Percentiles rank a stretch among this genome's conserved stretches.
Evolutionary conservation across 2,888 invertebrate genomes (phyloP).

Genomic region (Scrobipalpa costella): DNA sequence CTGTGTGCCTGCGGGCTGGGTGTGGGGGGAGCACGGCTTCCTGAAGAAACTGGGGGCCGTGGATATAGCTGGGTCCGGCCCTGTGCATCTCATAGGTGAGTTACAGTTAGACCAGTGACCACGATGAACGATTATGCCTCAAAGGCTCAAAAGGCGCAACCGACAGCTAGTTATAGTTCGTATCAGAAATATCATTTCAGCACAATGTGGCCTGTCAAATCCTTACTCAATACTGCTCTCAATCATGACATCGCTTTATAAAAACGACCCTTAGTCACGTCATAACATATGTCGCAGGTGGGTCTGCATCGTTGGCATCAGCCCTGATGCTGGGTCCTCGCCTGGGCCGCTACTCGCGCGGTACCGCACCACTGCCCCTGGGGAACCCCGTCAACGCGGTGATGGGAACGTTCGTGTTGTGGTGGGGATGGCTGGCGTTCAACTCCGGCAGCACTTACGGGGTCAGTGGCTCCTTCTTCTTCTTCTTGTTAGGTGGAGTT

Average conservation of each 20-base stretch:
- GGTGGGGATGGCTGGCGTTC: constrained; percentile 99
- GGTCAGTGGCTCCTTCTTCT: constrained; percentile 60
- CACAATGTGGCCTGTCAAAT: too few relatives aligned
- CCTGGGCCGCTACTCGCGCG: constrained; percentile 90
- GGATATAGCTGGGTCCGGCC: constrained; percentile 95
- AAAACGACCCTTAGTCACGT: too few relatives aligned
- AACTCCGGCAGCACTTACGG: constrained; percentile 95
- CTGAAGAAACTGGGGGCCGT: constrained; percentile 91
- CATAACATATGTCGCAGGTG: too few relatives aligned
- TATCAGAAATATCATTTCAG: too few relatives aligned
- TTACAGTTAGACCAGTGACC: not conserved
- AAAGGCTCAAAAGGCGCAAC: too few relatives aligned
- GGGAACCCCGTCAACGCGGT: constrained; percentile 95
- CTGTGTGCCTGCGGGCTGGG: constrained; percentile 96
- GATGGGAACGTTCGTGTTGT: constrained; percentile 94
- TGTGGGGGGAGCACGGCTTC: constrained; percentile 95
- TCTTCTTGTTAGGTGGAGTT: too few relatives aligned
- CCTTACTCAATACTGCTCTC: too few relatives aligned
- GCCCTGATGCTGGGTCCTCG: constrained; percentile 95
- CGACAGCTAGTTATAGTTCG: too few relatives aligned
- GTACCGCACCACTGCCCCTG: constrained; percentile 87
- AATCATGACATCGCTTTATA: too few relatives aligned
- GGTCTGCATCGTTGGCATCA: constrained; percentile 90
- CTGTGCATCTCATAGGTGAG: constrained; percentile 92
- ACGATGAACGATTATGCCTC: not conserved